Evolutionary conservation across 2,888 invertebrate genomes (phyloP), one percentile per base, ranked within the genome.

Genomic region (Margaritifera margaritifera): DNA sequence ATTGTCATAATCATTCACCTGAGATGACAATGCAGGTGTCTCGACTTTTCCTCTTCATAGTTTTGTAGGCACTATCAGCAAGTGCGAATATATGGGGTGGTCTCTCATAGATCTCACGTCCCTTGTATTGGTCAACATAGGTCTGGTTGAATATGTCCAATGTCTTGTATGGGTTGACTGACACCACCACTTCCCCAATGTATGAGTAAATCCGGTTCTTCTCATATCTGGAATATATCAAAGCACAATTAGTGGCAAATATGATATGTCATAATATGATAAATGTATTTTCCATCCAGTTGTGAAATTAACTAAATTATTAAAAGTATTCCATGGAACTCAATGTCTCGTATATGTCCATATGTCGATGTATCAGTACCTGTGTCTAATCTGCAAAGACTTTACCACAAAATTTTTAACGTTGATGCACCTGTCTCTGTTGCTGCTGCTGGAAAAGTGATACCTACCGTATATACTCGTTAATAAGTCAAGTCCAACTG

Each of bases 11-110:
- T 22, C 18, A 56, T 56, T 75, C 77, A 91, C 91, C 92, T 74
- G 92, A 92, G 60, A 99, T 99, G 55, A 99, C 95, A 78, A 99
- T 98, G 89, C 99, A 99, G 6, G 98, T 97, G 91, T 99, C 98
- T 84, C 94, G 93, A 62, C 95, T 94, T 89, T 93, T 92, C 87
- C 98, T 94, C 88, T 97, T 94, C 92, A 99, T 95, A 72, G 96
- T 94, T 89, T 95, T 94, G 90, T 99, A 98, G 62, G 98, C 97
- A 11, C 96, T 94, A 90, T 99, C 99, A 1, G 98, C 98, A 71
- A 99, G 95, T n/a, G 99, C 98, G 90, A 95, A 99, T 80, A 99
- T 95, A 89, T 99, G 99, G 0, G 99, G 99, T 0, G 95, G 94
- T 86, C 98, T 95, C 90, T 99, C 99, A 89, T 98, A 99, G 87